Base-by-base conservation (phyloP, 1,140 invertebrate species). In the Zaprionus tsacasi region DNA sequence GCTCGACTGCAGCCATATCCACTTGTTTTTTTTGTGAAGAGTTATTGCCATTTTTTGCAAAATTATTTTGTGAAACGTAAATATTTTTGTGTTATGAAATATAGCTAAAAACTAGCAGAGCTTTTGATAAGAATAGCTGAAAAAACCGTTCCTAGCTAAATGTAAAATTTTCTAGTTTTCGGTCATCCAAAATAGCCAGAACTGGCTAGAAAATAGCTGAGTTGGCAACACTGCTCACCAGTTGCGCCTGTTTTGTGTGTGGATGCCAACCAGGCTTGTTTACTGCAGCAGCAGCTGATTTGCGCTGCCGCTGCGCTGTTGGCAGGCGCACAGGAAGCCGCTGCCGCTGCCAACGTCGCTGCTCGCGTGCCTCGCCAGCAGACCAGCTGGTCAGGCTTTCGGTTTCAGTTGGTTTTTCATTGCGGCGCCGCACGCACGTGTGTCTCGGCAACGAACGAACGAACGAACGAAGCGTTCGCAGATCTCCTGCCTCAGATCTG, bases 371-470 rank as follows among this genome's bases (percentile, higher is more conserved):
- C 15, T 50, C 8, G 27, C 38, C 60, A 59, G 33, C 58, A 15
- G 43, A 67, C 65, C n/a, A 74, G 78, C 66, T 78, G 81, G 38
- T 72, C 63, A 55, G 59, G 56, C 65, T 56, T 79, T 66, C 63
- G 63, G 68, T 76, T 78, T 89, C 85, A 88, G 85, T 88, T 88
- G 85, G 66, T 72, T 89, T 78, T 89, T 65, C 63, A 89, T 89
- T 74, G 78, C 85, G 78, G 85, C 58, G 85, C 78, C 74, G 85
- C 81, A 89, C 85, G 85, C 85, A 88, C 80, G 82, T 88, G 82
- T 88, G 66, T 77, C 79, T 73, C 82, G 83, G 76, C 77, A 72
- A 4, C 27, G 27, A 72, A 35, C 73, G 74, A 21, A 21, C 21
- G 21, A 21, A 21, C 21, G 21, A 21, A 21, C 21, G 21, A 21